Percentiles rank a stretch among this genome's conserved stretches.
Conservation (phyloP, 1,140 invertebrate genomes). For the Pteromalus puparum region DNA sequence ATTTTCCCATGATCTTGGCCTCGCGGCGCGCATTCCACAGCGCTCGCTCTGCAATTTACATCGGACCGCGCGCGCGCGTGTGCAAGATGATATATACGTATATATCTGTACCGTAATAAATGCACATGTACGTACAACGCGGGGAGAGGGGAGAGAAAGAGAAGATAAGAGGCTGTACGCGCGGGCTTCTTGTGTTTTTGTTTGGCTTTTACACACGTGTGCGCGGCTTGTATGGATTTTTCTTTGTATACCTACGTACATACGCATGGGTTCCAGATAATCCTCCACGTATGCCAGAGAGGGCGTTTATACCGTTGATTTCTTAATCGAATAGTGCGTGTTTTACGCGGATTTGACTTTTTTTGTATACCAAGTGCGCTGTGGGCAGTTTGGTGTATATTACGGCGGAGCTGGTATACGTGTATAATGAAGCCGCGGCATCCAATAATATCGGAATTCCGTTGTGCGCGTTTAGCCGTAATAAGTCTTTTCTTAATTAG, state of each 20-base stretch:
- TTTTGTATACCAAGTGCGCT: no score
- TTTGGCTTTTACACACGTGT: background rate
- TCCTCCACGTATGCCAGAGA: no score
- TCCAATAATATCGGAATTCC: slow-evolving; percentile 1
- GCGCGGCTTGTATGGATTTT: background rate
- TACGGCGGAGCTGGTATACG: background rate
- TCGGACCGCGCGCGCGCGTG: background rate
- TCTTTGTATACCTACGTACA: background rate
- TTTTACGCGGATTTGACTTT: background rate
- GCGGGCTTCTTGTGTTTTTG: background rate
- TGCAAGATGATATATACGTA: background rate
- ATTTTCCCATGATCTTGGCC: slow-evolving; percentile 32
- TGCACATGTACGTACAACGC: background rate
- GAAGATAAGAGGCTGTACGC: background rate
- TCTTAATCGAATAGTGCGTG: background rate
- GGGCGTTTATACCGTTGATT: background rate
- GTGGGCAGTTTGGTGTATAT: no score
- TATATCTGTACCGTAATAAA: slow-evolving; percentile 24
- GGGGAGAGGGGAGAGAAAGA: background rate
- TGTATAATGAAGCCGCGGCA: background rate
- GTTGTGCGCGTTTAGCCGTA: background rate
- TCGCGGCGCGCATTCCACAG: slow-evolving; percentile 12
- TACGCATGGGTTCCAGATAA: background rate
- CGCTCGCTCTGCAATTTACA: slow-evolving; percentile 7
- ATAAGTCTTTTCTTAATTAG: background rate